Percentiles rank a stretch among this genome's conserved stretches.
These are phyloP conservation scores for Ptychoptera albimana DNA, from an alignment of 2,888 invertebrate genomes.

Conservation along the genomic window DNA sequence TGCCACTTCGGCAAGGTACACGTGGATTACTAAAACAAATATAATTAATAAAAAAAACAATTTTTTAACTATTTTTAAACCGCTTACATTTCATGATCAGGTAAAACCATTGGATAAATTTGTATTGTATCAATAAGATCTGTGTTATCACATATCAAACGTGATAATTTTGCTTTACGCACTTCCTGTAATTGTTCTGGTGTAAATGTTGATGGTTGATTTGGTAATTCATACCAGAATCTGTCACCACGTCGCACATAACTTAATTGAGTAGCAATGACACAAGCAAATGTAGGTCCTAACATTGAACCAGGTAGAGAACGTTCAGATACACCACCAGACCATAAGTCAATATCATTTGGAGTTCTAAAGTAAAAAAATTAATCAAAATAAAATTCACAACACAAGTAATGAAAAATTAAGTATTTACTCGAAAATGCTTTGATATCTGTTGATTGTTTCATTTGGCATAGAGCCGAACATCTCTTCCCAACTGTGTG, in stretches of 20 bases:
- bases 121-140: slow-evolving; percentile 84
- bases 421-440: slow-evolving; percentile 58
- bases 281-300: slow-evolving; percentile 86
- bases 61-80: slow-evolving; percentile 4
- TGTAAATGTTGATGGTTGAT: slow-evolving; percentile 83
- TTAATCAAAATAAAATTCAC: slow-evolving; percentile 1
- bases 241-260: slow-evolving; percentile 78
- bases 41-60: slow-evolving; percentile 3
- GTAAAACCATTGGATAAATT: slow-evolving; percentile 80
- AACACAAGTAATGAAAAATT: background rate
- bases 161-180: slow-evolving; percentile 61
- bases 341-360: slow-evolving; percentile 86
- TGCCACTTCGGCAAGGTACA: slow-evolving; percentile 77
- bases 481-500: slow-evolving; percentile 58
- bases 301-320: slow-evolving; percentile 83
- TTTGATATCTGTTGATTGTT: slow-evolving; percentile 64
- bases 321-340: slow-evolving; percentile 82
- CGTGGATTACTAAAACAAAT: slow-evolving; percentile 62
- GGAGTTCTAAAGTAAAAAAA: slow-evolving; percentile 45
- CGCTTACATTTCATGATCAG: slow-evolving; percentile 84
- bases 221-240: slow-evolving; percentile 87
- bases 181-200: slow-evolving; percentile 73
- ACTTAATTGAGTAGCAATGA: slow-evolving; percentile 86
- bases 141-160: slow-evolving; percentile 82
- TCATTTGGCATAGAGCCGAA: slow-evolving; percentile 80